Conservation (phyloP, 2,113 vertebrate genomes). For the Nothoprocta perdicaria region DNA sequence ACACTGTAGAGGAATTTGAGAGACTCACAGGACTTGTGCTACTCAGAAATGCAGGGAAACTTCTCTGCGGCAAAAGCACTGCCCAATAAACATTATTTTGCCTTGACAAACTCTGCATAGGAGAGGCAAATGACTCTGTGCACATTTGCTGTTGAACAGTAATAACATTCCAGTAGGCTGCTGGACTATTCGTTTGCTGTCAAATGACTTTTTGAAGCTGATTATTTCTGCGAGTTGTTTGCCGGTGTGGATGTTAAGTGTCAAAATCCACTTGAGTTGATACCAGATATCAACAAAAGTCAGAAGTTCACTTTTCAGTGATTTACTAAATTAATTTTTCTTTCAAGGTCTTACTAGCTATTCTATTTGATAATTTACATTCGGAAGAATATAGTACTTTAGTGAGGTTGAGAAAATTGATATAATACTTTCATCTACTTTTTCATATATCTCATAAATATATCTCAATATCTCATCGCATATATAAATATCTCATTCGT, state of each 20-base stretch:
- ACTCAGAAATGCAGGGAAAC: background rate
- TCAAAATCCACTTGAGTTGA: background rate
- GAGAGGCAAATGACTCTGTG: background rate
- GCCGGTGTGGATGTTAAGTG: background rate
- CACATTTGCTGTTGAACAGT: background rate
- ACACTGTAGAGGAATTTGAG: background rate
- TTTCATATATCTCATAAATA: background rate
- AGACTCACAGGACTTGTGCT: background rate
- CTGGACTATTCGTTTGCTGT: background rate
- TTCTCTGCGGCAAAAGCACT: background rate
- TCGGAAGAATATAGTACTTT: background rate
- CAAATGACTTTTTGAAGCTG: background rate
- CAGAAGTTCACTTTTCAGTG: background rate
- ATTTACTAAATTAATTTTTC: background rate
- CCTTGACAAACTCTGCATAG: background rate
- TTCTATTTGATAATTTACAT: background rate
- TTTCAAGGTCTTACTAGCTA: background rate
- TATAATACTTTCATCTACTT: background rate
- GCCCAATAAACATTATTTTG: background rate
- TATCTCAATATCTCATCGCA: background rate
- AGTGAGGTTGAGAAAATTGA: background rate
- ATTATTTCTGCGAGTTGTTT: background rate
- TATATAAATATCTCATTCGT: background rate
- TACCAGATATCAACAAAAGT: background rate
- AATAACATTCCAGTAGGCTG: background rate